Evolutionary conservation across 1,140 invertebrate genomes (phyloP).

Genomic region (Helicoverpa armigera): DNA sequence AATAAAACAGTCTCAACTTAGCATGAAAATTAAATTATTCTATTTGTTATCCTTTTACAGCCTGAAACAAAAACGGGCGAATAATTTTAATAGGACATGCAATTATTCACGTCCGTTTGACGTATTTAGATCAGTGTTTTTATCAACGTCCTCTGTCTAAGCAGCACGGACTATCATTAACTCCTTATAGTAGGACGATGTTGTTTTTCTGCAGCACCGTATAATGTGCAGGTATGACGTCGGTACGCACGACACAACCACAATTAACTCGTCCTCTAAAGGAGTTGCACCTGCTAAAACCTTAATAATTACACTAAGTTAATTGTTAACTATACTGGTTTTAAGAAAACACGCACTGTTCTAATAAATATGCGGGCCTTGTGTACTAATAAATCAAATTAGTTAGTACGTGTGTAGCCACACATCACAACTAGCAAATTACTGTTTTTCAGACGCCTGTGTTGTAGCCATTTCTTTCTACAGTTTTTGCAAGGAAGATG

Average conservation of each 20-base stretch:
- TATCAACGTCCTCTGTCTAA: slow-evolving; percentile 53
- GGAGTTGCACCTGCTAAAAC: slow-evolving; percentile 78
- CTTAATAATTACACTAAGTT: slow-evolving; percentile 71
- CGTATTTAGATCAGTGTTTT: slow-evolving; percentile 63
- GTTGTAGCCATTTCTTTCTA: not conserved
- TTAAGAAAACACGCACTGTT: slow-evolving; percentile 27
- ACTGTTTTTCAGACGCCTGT: slow-evolving; percentile 14
- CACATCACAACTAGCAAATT: slow-evolving; percentile 10
- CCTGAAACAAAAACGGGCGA: not conserved
- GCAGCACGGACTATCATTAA: slow-evolving; percentile 61
- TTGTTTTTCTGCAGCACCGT: slow-evolving; percentile 64
- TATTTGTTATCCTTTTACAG: slow-evolving; percentile 19
- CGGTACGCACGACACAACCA: slow-evolving; percentile 55
- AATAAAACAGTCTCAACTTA: slow-evolving; percentile 11
- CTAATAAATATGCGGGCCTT: slow-evolving; percentile 30
- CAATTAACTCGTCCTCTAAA: slow-evolving; percentile 70
- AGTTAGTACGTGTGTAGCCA: slow-evolving; percentile 7
- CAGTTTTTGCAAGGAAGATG: not conserved
- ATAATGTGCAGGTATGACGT: slow-evolving; percentile 73
- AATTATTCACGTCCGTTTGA: slow-evolving; percentile 45
- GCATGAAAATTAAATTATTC: not conserved
- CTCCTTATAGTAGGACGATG: slow-evolving; percentile 66
- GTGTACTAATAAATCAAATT: slow-evolving; percentile 41
- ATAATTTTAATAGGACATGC: slow-evolving; percentile 19
- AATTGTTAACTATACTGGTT: slow-evolving; percentile 69